Evolutionary conservation across 2,113 vertebrate species (phyloP), one percentile per base, ranked within the genome.

Genomic region (Lutjanus erythropterus): DNA sequence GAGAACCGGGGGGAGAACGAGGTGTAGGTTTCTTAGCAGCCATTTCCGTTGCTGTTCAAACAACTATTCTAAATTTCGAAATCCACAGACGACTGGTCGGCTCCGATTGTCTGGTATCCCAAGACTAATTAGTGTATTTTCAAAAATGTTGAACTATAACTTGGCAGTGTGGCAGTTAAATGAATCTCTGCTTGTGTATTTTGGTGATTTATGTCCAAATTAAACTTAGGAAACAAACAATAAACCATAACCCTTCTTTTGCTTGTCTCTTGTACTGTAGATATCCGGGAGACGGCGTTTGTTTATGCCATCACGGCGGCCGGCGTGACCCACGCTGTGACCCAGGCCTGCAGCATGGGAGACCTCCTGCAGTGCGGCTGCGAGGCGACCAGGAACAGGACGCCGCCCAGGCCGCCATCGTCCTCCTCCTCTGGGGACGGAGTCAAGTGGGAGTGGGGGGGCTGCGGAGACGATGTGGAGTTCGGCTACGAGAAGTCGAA

Each of bases 261-360:
- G 1, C n/a, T 8, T 66, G 10, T 60, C 25, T 6, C 4, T 25
- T 52, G 59, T 42, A 0, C 31, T 5, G 4, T 92, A 98, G 97
- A 99, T 87, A 98, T 99, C 86, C 96, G 97, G 52, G 98, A 99
- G 94, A 99, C 98, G 0, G 98, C 98, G 6, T 99, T 99, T 1
- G 97, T 99, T 74, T 98, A 99, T 0, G 98, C 98, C 50, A 97
- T 99, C 62, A 99, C 97, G 0, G 97, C 98, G 0, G 98, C 97
- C 0, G 98, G 98, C 0, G 97, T 98, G 85, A 97, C 97, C 74
- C 97, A 99, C 1, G 95, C 97, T 0, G 97, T 99, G 92, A 99
- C 98, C 0, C 98, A 99, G 91, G 98, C 98, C 88, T 99, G 98
- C 94, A 99, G 97, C 80, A 97, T 98, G 97, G 98, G 98, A 0